Evolutionary conservation across 2,113 vertebrate genomes (phyloP), one percentile per base, ranked within the genome.

Genomic region (Cynoglossus semilaevis): DNA sequence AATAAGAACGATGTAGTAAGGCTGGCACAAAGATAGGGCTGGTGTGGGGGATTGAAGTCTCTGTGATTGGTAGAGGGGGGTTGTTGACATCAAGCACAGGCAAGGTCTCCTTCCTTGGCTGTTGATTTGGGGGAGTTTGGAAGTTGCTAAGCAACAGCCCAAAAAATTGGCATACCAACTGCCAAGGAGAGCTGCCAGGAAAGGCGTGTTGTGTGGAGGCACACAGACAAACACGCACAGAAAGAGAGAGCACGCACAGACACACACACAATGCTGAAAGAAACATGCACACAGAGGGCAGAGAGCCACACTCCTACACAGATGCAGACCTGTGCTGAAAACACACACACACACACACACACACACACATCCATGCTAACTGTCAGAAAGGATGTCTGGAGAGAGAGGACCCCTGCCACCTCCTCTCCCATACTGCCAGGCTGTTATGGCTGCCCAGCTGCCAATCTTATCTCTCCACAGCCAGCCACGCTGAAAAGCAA

Each of bases 111-210:
- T 76, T 75, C 83, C 68, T 82, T 84, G 83, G 85, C 87, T 80
- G 76, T 70, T 81, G 82, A 87, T 87, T 88, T 87, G 81, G 84
- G 74, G 84, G 86, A 87, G 88, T 88, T 87, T 86, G 77, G 74
- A 70, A 80, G 90, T 92, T 86, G 89, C 91, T 88, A 87, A 89
- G 91, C 88, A 92, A 92, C 91, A 89, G 88, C 72, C 71, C 22
- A 29, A 45, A 83, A 88, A 89, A 84, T 88, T 92, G 90, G 90
- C 84, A 88, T 80, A 48, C 63, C 66, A 41, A 77, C 83, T 71
- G 67, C 68, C 68, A 80, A 84, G 84, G 79, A 77, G 78, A 81
- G 84, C 80, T 82, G 87, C 88, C 91, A 91, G 87, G 77, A 85
- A 84, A 85, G 79, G 83, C 85, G 70, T 88, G 81, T 87, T 88